Evolutionary conservation across 23 tunicate genomes (phyloP), one percentile per base, ranked within the genome.

Genomic region (Trididemnum clinides): DNA sequence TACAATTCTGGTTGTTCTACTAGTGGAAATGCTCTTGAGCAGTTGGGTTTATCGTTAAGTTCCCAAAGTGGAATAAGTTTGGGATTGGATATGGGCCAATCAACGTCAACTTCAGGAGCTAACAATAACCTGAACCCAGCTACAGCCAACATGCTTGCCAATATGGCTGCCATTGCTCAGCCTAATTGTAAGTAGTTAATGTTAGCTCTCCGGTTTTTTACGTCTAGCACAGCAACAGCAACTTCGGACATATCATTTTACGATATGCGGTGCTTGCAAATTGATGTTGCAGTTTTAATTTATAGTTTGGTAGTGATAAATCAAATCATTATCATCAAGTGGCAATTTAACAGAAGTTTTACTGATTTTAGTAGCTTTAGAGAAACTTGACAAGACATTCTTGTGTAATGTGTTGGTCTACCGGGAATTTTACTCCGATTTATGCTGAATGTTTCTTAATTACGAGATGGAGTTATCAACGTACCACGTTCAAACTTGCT

Each of bases 1-100:
- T 37, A 64, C 27, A 39, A 64, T 64, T 84, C 83, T 39, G 78
- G 76, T 31, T 83, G 88, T 33, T 33, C 69, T 5, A 70, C 75
- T 33, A 85, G 72, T 50, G 64, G 82, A 19, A 91, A 81, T 51
- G 90, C 87, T 0, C 84, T 91, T 35, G 89, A 89, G 71, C 96
- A 86, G 35, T 66, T 91, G 80, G 70, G 90, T 12, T 26, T 81
- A 18, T 74, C 83, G 25, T 76, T 91, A 25, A 79, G 25, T 80
- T 71, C 82, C 26, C 85, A 83, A 33, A 64, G 85, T 38, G 85
- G 90, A 25, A 38, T 86, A 50, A 65, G 59, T 50, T 29, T 80
- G 28, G 91, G 82, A 34, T 28, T 81, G 27, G 77, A 34, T 20
- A 64, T 50, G 18, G 80, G 72, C 3, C 90, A 79, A 1, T 77